Base-by-base conservation (phyloP, 2,888 invertebrate genomes). In the Brenthis hecate region DNA sequence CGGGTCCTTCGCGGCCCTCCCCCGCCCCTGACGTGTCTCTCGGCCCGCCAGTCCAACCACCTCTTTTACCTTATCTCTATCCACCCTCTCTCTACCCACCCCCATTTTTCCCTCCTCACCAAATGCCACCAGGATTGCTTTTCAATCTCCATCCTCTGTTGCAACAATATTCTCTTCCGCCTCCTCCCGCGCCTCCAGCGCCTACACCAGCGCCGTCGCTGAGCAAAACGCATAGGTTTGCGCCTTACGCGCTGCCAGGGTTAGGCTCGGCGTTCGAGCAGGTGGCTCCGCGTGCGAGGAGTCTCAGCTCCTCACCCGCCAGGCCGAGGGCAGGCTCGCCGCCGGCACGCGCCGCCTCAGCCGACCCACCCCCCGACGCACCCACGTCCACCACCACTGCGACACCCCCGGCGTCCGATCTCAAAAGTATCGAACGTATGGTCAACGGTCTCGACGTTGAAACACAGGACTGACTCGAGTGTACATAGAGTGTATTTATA, bases 351-450 rank as follows among this genome's bases (percentile, higher is more conserved):
- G 80, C 95, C 87, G 78, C 95, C 85, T 78, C 93, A 81, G 77
- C 92, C 6, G 92, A 91, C 74, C 90, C 91, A 1, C 92, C 94
- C 85, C 90, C 94, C 77, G 94, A 80, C 92, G 94, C 95, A 16
- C 87, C 91, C 56, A 88, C 71, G 64, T 85, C 91, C 69, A 47
- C 58, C 19, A 85, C 90, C 69, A 80, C 85, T 76, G 67, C 71
- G 47, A 95, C 94, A 74, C 94, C 94, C 73, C 94, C 95, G 51
- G 94, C 96, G 56, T 96, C 96, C 73, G 98, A 98, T 91, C 94
- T 99, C 77, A 98, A 98, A 91, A 98, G 96, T 88, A 99, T 99
- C 93, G 98, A 99, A 92, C 97, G 98, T 87, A 98, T 98, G 98
- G 98, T 99, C 77, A 98, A 98, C 90, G 98, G 98, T 16, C 93